Conservation (phyloP, 2,113 vertebrate species). For the Phocoena phocoena region DNA sequence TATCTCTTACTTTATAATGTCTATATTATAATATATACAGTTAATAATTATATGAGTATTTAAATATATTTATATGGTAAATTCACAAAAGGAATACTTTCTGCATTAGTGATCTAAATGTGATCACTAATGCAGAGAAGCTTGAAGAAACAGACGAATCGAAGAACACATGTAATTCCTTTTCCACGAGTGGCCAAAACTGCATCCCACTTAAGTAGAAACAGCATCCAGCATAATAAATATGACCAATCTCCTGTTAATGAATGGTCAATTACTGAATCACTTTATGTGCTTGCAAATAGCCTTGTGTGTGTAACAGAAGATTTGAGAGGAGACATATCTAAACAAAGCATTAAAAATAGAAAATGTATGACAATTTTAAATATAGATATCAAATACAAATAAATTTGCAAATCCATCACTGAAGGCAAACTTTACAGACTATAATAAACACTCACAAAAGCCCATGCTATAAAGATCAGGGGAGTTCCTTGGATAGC, state of each 20-base stretch:
- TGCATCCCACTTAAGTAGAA: slow-evolving; percentile 42
- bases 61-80: not conserved
- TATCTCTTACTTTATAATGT: not conserved
- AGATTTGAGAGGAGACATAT: not conserved
- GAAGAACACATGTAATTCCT: slow-evolving; percentile 42
- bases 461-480: not conserved
- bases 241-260: slow-evolving; percentile 39
- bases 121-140: not conserved
- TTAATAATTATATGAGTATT: not conserved
- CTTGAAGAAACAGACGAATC: slow-evolving; percentile 56
- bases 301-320: not conserved
- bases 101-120: slow-evolving; percentile 22
- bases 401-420: not conserved
- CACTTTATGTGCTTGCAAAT: slow-evolving; percentile 32
- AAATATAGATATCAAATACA: slow-evolving; percentile 4
- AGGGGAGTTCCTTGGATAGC: not conserved
- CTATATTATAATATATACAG: not conserved
- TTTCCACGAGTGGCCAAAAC: slow-evolving; percentile 63
- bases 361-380: not conserved
- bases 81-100: not conserved
- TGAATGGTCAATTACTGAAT: slow-evolving; percentile 18
- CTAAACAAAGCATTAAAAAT: not conserved
- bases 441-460: not conserved
- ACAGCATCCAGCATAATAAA: not conserved
- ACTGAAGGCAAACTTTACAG: not conserved